Percentiles rank a stretch among this genome's conserved stretches.
These are phyloP conservation scores for Thamnophis elegans DNA, from an alignment of 2,797 vertebrate species.

Conservation along the genomic window DNA sequence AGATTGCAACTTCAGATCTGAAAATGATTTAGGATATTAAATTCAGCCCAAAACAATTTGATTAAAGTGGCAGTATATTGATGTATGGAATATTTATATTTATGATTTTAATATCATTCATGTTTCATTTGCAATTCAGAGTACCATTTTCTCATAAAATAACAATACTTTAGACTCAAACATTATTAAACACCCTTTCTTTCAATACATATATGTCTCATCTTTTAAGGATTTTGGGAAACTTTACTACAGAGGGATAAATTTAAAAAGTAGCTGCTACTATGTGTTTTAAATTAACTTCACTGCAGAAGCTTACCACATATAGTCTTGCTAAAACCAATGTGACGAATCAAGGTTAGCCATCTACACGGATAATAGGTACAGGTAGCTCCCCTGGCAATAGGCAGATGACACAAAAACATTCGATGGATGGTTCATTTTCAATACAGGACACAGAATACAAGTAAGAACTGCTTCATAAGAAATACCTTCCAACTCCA, in stretches of 20 bases:
- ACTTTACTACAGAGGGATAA: not conserved
- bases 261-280: not conserved
- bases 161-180: slow-evolving; percentile 3
- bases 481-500: not conserved
- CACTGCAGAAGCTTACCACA: not conserved
- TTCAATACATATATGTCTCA: no score
- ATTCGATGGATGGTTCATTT: not conserved
- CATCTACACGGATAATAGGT: not conserved
- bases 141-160: not conserved
- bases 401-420: not conserved
- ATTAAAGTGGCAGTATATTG: not conserved
- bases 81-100: not conserved
- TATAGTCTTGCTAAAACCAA: not conserved
- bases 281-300: not conserved
- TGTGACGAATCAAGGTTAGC: not conserved
- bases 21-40: not conserved
- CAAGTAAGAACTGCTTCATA: not conserved
- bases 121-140: fast-evolving
- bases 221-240: not conserved
- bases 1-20: not conserved
- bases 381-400: not conserved
- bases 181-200: not conserved
- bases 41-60: not conserved
- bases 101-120: not conserved
- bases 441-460: not conserved